These are phyloP conservation scores for Athrips mouffetella DNA, from an alignment of 2,888 invertebrate species.

Conservation along the genomic window DNA sequence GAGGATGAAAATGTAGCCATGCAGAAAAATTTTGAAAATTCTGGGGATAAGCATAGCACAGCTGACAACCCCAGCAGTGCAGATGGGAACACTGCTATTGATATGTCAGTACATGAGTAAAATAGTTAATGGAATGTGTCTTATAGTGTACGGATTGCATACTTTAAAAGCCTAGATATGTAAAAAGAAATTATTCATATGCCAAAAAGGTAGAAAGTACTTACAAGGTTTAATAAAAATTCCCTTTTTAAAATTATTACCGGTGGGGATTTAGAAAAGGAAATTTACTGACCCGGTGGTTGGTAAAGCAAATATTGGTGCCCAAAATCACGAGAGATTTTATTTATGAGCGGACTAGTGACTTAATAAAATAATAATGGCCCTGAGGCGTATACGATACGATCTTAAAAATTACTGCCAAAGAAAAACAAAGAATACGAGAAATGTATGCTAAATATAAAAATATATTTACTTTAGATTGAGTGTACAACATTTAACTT, in stretches of 20 bases:
- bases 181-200: background rate
- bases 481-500: slow-evolving; percentile 24
- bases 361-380: slow-evolving; percentile 13
- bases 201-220: too few relatives aligned
- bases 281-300: too few relatives aligned
- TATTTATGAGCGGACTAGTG: slow-evolving; percentile 8
- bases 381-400: slow-evolving; percentile 34
- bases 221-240: too few relatives aligned
- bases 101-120: slow-evolving; percentile 62
- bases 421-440: slow-evolving; percentile 28
- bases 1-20: slow-evolving; percentile 46
- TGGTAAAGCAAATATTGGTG: too few relatives aligned
- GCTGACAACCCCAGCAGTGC: too few relatives aligned
- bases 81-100: slow-evolving; percentile 44
- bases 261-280: too few relatives aligned
- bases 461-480: slow-evolving; percentile 8
- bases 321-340: too few relatives aligned
- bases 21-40: slow-evolving; percentile 29
- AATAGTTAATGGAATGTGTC: slow-evolving; percentile 5
- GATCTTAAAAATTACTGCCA: slow-evolving; percentile 31
- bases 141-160: slow-evolving; percentile 14
- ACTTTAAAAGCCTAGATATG: background rate
- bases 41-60: too few relatives aligned
- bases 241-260: too few relatives aligned
- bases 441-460: slow-evolving; percentile 12